These are phyloP conservation scores for Drosophila pachea DNA, from an alignment of 1,140 invertebrate species.

Conservation along the genomic window DNA sequence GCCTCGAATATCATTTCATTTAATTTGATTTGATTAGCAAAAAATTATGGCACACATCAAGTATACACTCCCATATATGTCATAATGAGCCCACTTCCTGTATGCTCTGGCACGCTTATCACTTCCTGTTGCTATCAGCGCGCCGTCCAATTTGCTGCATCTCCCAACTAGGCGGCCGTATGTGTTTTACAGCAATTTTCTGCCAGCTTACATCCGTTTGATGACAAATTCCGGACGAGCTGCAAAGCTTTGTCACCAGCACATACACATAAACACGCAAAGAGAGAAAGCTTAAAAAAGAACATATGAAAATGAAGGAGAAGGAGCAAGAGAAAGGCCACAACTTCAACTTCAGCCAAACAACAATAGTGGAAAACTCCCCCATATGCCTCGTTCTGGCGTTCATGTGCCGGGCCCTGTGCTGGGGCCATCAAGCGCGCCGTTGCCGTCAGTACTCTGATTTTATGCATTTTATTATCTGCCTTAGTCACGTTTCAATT, in stretches of 20 bases:
- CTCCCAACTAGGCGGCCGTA: neutral
- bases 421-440: conserved; percentile 50
- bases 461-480: conserved; percentile 78
- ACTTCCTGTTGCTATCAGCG: conserved; percentile 13
- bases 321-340: neutral
- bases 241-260: conserved; percentile 17
- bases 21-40: neutral
- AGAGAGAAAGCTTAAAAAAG: neutral
- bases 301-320: neutral
- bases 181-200: conserved; percentile 26
- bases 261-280: conserved; percentile 23
- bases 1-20: too few relatives aligned
- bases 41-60: neutral
- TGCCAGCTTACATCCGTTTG: conserved; percentile 53
- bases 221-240: conserved; percentile 65
- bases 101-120: neutral
- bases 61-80: neutral
- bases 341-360: conserved; percentile 12
- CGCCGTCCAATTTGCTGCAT: conserved; percentile 20
- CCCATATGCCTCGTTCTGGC: neutral
- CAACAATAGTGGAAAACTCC: conserved; percentile 41
- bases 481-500: conserved; percentile 78
- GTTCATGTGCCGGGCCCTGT: conserved; percentile 58
- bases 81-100: conserved; percentile 5
- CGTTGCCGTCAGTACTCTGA: conserved; percentile 66